Evolutionary conservation across 2,113 vertebrate genomes (phyloP).

Genomic region (Sebastes schlegelii): DNA sequence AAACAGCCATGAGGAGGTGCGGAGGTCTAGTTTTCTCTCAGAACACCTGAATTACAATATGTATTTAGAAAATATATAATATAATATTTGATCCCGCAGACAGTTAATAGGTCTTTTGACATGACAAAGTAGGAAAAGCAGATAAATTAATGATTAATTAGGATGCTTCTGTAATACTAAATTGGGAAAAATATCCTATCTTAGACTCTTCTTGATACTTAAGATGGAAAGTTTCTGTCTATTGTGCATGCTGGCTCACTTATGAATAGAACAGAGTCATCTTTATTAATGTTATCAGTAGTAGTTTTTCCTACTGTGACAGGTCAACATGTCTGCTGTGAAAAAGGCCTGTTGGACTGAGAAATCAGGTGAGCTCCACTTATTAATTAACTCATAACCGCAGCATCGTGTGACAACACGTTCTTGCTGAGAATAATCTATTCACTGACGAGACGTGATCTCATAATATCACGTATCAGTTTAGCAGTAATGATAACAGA

Average conservation of each 20-base stretch:
- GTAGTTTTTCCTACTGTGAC: background rate
- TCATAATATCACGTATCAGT: background rate
- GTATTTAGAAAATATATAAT: no score
- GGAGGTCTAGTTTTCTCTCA: no score
- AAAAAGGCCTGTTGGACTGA: background rate
- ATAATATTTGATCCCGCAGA: background rate
- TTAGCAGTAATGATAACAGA: background rate
- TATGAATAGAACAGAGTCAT: background rate
- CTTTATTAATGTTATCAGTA: no score
- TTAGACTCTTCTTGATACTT: no score
- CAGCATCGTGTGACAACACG: background rate
- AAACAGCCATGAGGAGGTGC: no score
- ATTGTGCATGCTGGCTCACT: background rate
- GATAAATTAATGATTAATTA: no score
- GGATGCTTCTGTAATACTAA: no score
- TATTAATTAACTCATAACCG: background rate
- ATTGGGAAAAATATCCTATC: no score
- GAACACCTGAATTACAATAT: no score
- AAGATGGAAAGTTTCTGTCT: no score
- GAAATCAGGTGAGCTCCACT: background rate
- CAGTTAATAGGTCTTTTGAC: no score
- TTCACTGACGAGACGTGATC: background rate
- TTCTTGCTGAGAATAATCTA: background rate
- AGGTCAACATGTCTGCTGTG: background rate
- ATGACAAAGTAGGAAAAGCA: no score